These are phyloP conservation scores for Malurus elegans DNA, from an alignment of 2,113 vertebrate species.

Conservation along the genomic window DNA sequence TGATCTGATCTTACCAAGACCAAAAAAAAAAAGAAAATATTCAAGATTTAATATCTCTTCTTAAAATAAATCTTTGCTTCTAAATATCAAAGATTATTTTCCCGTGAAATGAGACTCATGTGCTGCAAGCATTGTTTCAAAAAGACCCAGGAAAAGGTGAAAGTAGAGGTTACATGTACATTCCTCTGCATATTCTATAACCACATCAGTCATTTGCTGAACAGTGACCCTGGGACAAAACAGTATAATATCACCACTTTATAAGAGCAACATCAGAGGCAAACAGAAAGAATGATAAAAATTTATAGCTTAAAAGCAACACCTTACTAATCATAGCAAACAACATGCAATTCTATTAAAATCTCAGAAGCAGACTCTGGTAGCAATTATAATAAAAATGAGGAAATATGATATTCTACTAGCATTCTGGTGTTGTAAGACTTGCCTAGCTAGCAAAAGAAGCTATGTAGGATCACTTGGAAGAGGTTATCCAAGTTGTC, in stretches of 20 bases:
- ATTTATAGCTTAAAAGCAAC: neutral
- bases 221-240: neutral
- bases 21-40: neutral
- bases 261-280: neutral
- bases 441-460: neutral
- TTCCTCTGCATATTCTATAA: neutral
- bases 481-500: neutral
- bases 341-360: neutral
- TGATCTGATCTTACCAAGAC: neutral
- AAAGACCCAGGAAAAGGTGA: neutral
- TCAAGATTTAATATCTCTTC: neutral
- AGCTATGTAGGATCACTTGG: neutral
- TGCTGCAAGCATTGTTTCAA: neutral
- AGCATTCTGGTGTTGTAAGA: neutral
- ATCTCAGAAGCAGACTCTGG: neutral
- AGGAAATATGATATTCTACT: neutral
- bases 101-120: neutral
- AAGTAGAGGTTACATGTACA: neutral
- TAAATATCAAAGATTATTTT: neutral
- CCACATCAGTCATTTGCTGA: neutral
- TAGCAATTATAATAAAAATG: neutral
- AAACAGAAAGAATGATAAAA: neutral
- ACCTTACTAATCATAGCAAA: neutral
- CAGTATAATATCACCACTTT: neutral
- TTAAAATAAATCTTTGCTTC: neutral